Evolutionary conservation across 2,888 invertebrate species (phyloP), one percentile per base, ranked within the genome.

Genomic region (Sericinus montela): DNA sequence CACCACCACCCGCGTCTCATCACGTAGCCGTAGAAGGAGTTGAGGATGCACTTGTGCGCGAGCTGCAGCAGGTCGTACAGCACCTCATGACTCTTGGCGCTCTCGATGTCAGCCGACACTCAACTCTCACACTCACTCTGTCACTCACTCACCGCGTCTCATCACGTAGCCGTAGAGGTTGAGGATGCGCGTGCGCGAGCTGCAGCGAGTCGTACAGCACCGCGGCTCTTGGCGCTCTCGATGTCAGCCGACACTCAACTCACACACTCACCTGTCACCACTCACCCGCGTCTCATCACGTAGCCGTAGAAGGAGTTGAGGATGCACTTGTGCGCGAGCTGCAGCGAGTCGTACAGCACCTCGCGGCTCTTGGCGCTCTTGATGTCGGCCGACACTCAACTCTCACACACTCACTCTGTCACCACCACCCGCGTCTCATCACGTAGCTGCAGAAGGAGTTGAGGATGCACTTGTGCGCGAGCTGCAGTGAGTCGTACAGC

Each of bases 301-400:
- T 99, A 99, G 45, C 99, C 99, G 72, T 99, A 99, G 88, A 99
- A 99, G 0, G 99, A 99, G 90, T 99, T 99, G 39, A 99, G 91
- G 75, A 99, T 99, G 82, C 99, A 99, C 82, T 99, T 99, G 80
- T 99, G 99, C 0, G 99, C 99, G 56, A 99, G 88, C 72, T 99
- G 99, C 45, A 99, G 88, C 0, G 99, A 99, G 82, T 99, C 99
- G 73, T 97, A 99, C 4, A 99, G 84, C 23, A 99, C 95, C 75
- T 98, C 98, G 57, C 94, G 90, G 77, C 94, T 94, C 80, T 96
- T 97, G 0, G 97, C 96, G 0, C 93, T 93, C 82, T 98, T 98
- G 52, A 98, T 92, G 73, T 97, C 97, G 0, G 94, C 93, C 0
- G 98, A 96, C 87, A 99, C 97, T 0, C 96, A 96, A 46, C 92